Percentiles rank a stretch among this genome's conserved stretches.
These are phyloP conservation scores for Troides helena DNA, from an alignment of 2,888 invertebrate species.

Conservation along the genomic window DNA sequence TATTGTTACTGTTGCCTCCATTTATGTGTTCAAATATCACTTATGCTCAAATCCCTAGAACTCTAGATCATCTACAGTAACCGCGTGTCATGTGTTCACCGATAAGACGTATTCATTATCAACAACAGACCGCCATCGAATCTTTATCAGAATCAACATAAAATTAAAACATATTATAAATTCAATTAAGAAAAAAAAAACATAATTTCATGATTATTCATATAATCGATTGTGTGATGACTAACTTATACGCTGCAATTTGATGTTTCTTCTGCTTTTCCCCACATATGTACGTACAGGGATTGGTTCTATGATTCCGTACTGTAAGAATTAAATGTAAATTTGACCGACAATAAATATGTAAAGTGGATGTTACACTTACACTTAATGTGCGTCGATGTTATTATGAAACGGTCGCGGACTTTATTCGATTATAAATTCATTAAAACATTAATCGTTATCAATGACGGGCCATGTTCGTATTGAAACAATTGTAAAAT, in stretches of 20 bases:
- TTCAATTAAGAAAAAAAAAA: not conserved
- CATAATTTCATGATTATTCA: not conserved
- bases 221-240: not conserved
- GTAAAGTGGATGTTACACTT: conserved; percentile 16
- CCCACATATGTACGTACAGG: not conserved
- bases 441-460: conserved; percentile 18
- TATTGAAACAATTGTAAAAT: conserved; percentile 12
- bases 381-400: conserved; percentile 13
- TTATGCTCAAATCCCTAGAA: conserved; percentile 59
- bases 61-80: conserved; percentile 41
- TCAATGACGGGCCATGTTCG: conserved; percentile 16
- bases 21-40: conserved; percentile 72
- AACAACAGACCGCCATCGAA: not conserved
- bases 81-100: not conserved
- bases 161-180: not conserved
- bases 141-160: not conserved
- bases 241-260: not conserved
- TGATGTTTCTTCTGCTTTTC: not conserved
- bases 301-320: not conserved
- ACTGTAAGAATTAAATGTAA: conserved; percentile 12
- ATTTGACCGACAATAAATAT: conserved; percentile 27
- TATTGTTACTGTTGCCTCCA: conserved; percentile 59
- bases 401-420: conserved; percentile 19
- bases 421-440: conserved; percentile 8
- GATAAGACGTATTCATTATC: not conserved